phyloP scores from a whole-genome alignment of 1,140 invertebrate genomes.

The Orius laevigatus region DNA sequence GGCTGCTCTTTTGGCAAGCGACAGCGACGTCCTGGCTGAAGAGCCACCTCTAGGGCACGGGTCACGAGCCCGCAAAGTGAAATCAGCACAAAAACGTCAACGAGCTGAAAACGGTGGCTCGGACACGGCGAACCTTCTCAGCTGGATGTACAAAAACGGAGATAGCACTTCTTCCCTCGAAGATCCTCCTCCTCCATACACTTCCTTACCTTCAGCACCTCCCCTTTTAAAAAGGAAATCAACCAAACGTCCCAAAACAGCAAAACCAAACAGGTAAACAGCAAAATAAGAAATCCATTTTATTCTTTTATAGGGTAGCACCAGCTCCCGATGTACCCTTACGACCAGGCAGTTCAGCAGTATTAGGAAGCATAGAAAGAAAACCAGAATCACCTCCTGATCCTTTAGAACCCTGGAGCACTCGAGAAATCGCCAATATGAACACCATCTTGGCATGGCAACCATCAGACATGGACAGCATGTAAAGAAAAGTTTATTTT shows the following conservation, averaged over 20 bases:
- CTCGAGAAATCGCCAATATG: slow-evolving; percentile 47
- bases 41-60: slow-evolving; percentile 37
- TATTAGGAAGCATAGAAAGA: slow-evolving; percentile 20
- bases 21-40: slow-evolving; percentile 37
- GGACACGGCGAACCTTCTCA: not conserved
- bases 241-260: slow-evolving; percentile 27
- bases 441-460: slow-evolving; percentile 51
- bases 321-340: slow-evolving; percentile 19
- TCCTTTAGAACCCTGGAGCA: slow-evolving; percentile 56
- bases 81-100: slow-evolving; percentile 32
- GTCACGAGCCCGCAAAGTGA: slow-evolving; percentile 37
- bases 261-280: slow-evolving; percentile 28
- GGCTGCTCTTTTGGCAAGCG: slow-evolving; percentile 36
- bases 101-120: slow-evolving; percentile 3
- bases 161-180: slow-evolving; percentile 8
- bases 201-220: not conserved
- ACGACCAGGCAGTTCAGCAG: slow-evolving; percentile 23
- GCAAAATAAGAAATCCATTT: not conserved
- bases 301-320: slow-evolving; percentile 20
- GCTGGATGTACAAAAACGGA: slow-evolving; percentile 5
- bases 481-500: too few species aligned
- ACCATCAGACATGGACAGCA: slow-evolving; percentile 25
- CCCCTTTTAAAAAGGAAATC: slow-evolving; percentile 1
- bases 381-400: slow-evolving; percentile 34
- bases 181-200: slow-evolving; percentile 13